Conservation (phyloP, 2,797 vertebrate species). For the Danionella dracula region DNA sequence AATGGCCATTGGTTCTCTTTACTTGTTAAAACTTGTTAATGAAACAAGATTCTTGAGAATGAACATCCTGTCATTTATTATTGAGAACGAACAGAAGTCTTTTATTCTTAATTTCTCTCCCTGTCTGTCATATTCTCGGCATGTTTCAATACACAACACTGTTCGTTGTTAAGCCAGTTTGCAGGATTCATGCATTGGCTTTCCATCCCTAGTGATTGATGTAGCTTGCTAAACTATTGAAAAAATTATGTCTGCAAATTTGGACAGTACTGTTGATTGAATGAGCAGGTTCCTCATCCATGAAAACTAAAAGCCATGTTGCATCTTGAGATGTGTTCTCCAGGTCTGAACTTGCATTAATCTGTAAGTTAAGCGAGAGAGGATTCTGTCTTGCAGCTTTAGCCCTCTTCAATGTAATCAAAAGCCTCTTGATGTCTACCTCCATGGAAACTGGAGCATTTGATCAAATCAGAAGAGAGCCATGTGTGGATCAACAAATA, state of each 20-base stretch:
- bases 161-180: conserved; percentile 38
- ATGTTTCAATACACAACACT: conserved; percentile 37
- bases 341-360: not conserved
- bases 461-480: not conserved
- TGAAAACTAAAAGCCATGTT: conserved; percentile 57
- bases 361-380: not conserved
- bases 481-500: not conserved
- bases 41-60: no score
- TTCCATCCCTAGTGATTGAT: conserved; percentile 10
- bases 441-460: not conserved
- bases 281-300: conserved; percentile 48
- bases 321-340: conserved; percentile 12
- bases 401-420: not conserved
- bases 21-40: no score
- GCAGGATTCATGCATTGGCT: conserved; percentile 4
- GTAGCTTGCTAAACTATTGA: conserved; percentile 60
- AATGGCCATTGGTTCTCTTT: no score
- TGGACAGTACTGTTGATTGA: conserved; percentile 54
- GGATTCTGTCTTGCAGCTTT: not conserved
- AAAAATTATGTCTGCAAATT: conserved; percentile 53
- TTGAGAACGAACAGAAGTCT: no score
- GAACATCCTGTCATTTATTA: no score
- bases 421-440: not conserved
- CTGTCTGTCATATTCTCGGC: conserved; percentile 9
- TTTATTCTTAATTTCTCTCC: conserved; percentile 15